These are phyloP conservation scores for Choristoneura fumiferana DNA, from an alignment of 1,140 invertebrate species.

Conservation along the genomic window DNA sequence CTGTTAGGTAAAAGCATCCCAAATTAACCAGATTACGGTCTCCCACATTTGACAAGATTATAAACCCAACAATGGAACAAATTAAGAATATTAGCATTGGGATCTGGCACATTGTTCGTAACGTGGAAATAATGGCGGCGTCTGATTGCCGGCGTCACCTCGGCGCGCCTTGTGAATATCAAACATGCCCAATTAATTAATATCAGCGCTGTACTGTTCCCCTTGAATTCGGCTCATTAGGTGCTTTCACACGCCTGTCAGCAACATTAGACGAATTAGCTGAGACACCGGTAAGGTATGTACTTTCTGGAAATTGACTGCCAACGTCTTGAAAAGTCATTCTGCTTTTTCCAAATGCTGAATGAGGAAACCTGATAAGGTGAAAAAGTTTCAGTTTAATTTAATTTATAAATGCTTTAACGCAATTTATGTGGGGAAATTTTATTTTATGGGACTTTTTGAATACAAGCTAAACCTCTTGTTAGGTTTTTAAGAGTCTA, in stretches of 20 bases:
- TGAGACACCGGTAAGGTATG: too few species aligned
- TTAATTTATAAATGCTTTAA: too few species aligned
- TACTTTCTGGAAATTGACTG: too few species aligned
- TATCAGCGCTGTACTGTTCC: neutral
- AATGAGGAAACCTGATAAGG: too few species aligned
- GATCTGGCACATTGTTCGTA: slow-evolving; percentile 12
- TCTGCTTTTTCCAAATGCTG: too few species aligned
- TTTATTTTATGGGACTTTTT: too few species aligned
- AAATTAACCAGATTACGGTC: slow-evolving; percentile 4
- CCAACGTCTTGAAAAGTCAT: too few species aligned
- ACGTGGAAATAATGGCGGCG: slow-evolving; percentile 9
- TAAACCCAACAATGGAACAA: slow-evolving; percentile 10
- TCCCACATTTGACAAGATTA: slow-evolving; percentile 7
- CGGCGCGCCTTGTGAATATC: slow-evolving; percentile 13
- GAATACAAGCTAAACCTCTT: too few species aligned
- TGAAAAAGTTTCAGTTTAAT: too few species aligned
- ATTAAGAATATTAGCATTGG: slow-evolving; percentile 19
- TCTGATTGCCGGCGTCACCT: slow-evolving; percentile 14
- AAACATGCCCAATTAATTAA: slow-evolving; percentile 17
- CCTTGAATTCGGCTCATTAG: slow-evolving; percentile 1
- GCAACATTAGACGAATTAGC: neutral
- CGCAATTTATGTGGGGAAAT: too few species aligned
- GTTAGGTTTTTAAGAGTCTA: too few species aligned
- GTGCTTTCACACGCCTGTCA: slow-evolving; percentile 6
- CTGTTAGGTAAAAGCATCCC: neutral